phyloP scores from a whole-genome alignment of 2,888 invertebrate genomes.

The Abscondita cerata region DNA sequence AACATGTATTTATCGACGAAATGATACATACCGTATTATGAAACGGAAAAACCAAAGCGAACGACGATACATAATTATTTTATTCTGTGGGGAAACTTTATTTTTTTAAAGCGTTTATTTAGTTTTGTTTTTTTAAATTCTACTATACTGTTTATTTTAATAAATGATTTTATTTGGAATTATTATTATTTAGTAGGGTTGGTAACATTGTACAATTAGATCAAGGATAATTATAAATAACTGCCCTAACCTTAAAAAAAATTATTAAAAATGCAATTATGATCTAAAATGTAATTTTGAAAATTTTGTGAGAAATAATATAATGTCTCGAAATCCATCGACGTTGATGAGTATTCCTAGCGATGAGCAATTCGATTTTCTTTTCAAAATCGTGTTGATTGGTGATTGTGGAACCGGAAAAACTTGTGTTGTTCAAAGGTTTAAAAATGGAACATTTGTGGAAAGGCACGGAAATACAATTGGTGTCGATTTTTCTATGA shows the following conservation, averaged over 20 bases:
- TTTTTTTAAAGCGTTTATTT: no score
- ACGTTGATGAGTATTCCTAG: conserved; percentile 75
- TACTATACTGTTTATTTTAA: no score
- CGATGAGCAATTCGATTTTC: conserved; percentile 89
- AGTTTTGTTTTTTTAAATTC: no score
- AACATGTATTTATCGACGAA: no score
- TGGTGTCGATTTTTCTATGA: conserved; percentile 98
- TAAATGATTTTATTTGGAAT: no score
- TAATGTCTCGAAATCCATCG: conserved; percentile 78
- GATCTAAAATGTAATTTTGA: conserved; percentile 2
- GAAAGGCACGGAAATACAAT: conserved; percentile 97
- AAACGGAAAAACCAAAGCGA: no score
- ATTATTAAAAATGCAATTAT: not conserved
- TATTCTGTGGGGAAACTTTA: no score
- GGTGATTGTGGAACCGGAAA: conserved; percentile 92
- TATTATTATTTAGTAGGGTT: not conserved
- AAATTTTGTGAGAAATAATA: conserved; percentile 10
- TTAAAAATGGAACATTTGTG: conserved; percentile 94
- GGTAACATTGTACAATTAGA: conserved; percentile 9
- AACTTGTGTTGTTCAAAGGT: conserved; percentile 94
- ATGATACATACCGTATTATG: no score
- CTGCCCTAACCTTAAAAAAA: conserved; percentile 14
- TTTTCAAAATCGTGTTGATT: conserved; percentile 94
- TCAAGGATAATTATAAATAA: conserved; percentile 2
- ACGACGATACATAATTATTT: no score